Evolutionary conservation across 2,888 invertebrate genomes (phyloP), one percentile per base, ranked within the genome.

Genomic region (Byasa hedistus): DNA sequence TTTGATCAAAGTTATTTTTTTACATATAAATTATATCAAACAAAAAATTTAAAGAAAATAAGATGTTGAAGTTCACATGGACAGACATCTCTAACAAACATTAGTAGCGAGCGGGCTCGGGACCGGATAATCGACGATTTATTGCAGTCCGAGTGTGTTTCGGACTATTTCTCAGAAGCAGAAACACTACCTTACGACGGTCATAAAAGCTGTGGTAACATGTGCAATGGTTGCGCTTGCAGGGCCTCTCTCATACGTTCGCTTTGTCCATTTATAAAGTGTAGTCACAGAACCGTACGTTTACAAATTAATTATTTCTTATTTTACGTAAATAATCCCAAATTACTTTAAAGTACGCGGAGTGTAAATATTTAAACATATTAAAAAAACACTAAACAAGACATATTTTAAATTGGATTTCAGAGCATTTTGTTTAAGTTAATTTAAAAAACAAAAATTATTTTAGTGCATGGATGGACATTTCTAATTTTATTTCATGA

Each of bases 181-280:
- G 73, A 61, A 52, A 57, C 79, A 78, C 79, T 85, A 84, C 86
- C 89, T 87, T 85, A 85, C 80, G 85, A 83, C 83, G 83, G 74
- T 78, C 83, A 81, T 91, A 89, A 90, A 90, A 88, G 75, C 77
- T 90, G 90, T 75, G 90, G 90, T 90, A 87, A 89, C 90, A 89
- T 89, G 87, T 90, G 90, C 86, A 83, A 74, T 78, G 80, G 75
- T 76, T 75, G 77, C 72, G 57, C 58, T 52, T 66, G 57, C 52
- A 66, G 55, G 55, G 59, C 32, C 48, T 44, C 32, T 32, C 10
- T 10, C 22, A 61, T 51, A 61, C 69, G 65, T 61, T 57, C 67
- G 69, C 69, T 60, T n/a, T 52, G 22, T 21, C 52, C 21, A 52
- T 52, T 21, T 52, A 52, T 52, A 21, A 44, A 44, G 44, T 44